Conservation (phyloP, 2,113 vertebrate species). For the Phrynosoma platyrhinos region DNA sequence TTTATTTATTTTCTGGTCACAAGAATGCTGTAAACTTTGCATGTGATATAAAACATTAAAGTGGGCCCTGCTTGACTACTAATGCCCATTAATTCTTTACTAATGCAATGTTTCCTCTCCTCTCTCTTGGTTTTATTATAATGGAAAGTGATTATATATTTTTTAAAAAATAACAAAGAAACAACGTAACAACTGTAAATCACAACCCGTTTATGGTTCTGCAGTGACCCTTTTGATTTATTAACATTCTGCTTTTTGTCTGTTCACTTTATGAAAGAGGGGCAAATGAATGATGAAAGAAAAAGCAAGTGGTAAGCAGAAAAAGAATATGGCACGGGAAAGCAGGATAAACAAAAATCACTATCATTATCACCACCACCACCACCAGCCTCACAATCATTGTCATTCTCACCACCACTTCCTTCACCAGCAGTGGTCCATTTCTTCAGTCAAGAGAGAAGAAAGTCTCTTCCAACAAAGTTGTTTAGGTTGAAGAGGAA, state of each 20-base stretch:
- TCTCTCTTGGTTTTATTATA: constrained; percentile 4
- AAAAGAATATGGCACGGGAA: no score
- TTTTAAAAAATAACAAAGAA: neutral
- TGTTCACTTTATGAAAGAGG: constrained; percentile 1
- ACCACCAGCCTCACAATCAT: no score
- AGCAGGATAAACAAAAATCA: neutral
- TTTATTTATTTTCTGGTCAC: constrained; percentile 31
- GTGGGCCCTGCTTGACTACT: constrained; percentile 12
- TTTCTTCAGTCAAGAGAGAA: neutral
- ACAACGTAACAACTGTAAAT: neutral
- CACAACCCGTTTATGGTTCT: constrained; percentile 13
- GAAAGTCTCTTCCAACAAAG: neutral
- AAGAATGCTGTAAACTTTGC: constrained; percentile 15
- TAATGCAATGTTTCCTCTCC: constrained; percentile 6
- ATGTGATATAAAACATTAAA: constrained; percentile 22
- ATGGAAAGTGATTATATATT: neutral
- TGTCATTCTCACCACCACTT: no score
- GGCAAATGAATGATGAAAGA: no score
- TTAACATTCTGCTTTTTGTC: neutral
- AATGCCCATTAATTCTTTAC: constrained; percentile 31
- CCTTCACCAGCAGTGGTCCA: neutral
- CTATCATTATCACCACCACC: no score
- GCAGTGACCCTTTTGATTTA: neutral
- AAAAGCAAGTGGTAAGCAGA: no score
- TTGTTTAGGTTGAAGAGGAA: neutral